phyloP scores from a whole-genome alignment of 2,797 vertebrate species.

The Brachyalestes nurse region DNA sequence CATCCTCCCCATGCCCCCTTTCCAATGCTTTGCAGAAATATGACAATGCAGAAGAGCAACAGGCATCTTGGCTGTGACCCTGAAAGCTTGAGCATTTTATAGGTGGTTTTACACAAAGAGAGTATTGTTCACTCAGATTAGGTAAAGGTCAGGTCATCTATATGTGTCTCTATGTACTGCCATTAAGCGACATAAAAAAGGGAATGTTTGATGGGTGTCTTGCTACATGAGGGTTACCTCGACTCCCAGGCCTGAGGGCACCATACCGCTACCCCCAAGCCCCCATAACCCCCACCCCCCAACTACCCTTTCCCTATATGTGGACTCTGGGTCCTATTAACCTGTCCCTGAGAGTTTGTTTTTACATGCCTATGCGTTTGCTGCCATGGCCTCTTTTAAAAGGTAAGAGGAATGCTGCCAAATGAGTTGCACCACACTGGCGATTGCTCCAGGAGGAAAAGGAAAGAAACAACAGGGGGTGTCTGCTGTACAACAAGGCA shows the following conservation, averaged over 20 bases:
- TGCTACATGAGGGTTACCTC: constrained; percentile 44
- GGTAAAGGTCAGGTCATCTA: neutral
- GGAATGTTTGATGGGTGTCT: constrained; percentile 25
- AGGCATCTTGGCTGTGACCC: constrained; percentile 36
- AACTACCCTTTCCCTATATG: constrained; percentile 30
- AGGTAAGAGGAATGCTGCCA: constrained; percentile 65
- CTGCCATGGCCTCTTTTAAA: constrained; percentile 65
- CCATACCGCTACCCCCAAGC: constrained; percentile 4
- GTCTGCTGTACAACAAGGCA: constrained; percentile 68
- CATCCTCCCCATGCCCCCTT: constrained; percentile 21
- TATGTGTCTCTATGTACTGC: neutral
- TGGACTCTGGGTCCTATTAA: constrained; percentile 67
- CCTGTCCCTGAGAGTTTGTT: constrained; percentile 66
- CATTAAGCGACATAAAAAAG: constrained; percentile 16
- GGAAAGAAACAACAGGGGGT: constrained; percentile 70
- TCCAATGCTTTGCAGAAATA: constrained; percentile 34
- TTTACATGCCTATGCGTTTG: constrained; percentile 60
- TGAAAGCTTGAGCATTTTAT: constrained; percentile 46
- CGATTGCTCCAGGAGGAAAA: constrained; percentile 61
- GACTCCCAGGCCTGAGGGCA: constrained; percentile 48
- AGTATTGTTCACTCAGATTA: neutral
- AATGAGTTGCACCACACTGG: constrained; percentile 67
- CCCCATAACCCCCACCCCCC: neutral
- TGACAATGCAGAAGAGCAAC: constrained; percentile 41
- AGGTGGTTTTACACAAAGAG: constrained; percentile 24